Evolutionary conservation across 1,140 invertebrate species (phyloP), one percentile per base, ranked within the genome.

Genomic region (Neodiprion lecontei): DNA sequence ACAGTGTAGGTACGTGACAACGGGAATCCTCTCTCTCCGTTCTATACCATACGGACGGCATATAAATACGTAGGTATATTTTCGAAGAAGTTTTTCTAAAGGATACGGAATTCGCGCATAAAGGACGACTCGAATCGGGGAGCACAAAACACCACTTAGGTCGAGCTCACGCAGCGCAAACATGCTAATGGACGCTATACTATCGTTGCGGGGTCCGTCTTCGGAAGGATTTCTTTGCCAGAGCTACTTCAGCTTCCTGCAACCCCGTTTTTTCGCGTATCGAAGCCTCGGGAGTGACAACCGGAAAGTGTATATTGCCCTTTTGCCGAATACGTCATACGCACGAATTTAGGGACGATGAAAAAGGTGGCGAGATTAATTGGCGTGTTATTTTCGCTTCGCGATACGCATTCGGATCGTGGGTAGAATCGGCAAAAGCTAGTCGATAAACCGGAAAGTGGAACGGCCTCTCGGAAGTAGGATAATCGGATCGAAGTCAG

Each of bases 91-190:
- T 61, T 61, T 61, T 61, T 61, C 53, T 61, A 61, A 61, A 17
- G 53, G 53, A 61, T 61, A 5, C 28, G 53, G n/a, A 61, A 61
- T 61, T 17, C 11, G n/a, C 11, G 53, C 53, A 61, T 61, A 61
- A 17, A 61, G 53, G 53, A 61, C 53, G 11, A 61, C 9, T 61
- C 53, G 53, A 61, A 61, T 61, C 11, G 53, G 11, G 53, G 53
- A 61, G 53, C 53, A 61, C 53, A 61, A 61, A 61, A 61, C 53
- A 61, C 53, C 53, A 61, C 53, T 61, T 61, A 61, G 53, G 53
- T 17, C 53, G 53, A 61, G 53, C 53, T 61, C 53, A 61, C 53
- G 53, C 53, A 61, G 53, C 11, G 53, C 53, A 61, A 61, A 61
- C 53, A 61, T 61, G 53, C 53, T 61, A 61, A 61, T 61, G 53